phyloP scores from a whole-genome alignment of 2,888 invertebrate species.

The Cephus sareptanus region DNA sequence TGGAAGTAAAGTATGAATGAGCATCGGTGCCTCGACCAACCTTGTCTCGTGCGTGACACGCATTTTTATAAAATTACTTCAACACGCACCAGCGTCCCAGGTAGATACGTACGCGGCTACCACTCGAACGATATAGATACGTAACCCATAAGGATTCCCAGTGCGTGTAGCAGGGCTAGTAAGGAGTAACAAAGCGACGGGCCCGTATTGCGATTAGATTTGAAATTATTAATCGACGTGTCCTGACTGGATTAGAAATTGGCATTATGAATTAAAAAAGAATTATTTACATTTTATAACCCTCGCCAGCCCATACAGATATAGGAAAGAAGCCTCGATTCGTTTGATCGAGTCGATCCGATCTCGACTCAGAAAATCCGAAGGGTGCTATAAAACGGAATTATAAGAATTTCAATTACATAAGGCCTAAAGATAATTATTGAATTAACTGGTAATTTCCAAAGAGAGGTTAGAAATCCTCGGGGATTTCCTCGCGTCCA shows the following conservation, averaged over 20 bases:
- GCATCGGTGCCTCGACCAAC: conserved; percentile 26
- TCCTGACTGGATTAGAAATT: neutral
- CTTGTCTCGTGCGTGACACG: conserved; percentile 42
- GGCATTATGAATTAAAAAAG: neutral
- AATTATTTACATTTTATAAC: neutral
- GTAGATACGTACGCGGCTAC: neutral
- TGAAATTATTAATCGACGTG: neutral
- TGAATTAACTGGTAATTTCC: too few relatives aligned
- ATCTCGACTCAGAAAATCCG: neutral
- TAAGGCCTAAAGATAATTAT: neutral
- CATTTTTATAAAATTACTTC: conserved; percentile 21
- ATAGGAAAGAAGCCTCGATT: neutral
- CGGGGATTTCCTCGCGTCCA: too few relatives aligned
- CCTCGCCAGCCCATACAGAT: too few relatives aligned
- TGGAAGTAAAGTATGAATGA: conserved; percentile 53
- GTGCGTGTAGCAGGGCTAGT: neutral
- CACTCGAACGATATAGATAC: neutral
- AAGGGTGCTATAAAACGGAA: neutral
- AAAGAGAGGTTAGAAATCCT: neutral
- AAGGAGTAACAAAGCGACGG: neutral
- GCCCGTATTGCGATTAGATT: neutral
- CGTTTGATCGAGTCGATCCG: too few relatives aligned
- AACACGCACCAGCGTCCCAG: neutral
- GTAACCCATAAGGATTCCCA: neutral
- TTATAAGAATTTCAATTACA: neutral